phyloP scores from a whole-genome alignment of 2,888 invertebrate species.

The Dioctria rufipes region DNA sequence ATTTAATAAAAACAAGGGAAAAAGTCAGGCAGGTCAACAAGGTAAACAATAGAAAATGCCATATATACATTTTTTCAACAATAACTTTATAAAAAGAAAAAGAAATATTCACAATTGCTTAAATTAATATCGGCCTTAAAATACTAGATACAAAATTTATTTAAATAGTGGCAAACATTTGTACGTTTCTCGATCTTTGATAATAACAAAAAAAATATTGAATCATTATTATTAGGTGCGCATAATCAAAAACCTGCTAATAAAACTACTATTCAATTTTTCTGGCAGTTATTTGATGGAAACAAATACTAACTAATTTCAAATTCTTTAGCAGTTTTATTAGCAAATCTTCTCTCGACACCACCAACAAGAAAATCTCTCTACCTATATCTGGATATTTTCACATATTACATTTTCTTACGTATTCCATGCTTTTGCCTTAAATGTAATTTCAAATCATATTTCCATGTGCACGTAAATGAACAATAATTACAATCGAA shows the following conservation, averaged over 20 bases:
- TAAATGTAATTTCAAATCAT: constrained; percentile 70
- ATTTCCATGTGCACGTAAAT: constrained; percentile 71
- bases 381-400: background rate
- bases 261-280: too few species aligned
- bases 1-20: background rate
- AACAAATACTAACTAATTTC: constrained; percentile 18
- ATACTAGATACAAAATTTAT: constrained; percentile 41
- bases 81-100: constrained; percentile 50
- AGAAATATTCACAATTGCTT: constrained; percentile 32
- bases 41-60: constrained; percentile 49
- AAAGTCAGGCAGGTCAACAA: background rate
- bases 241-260: too few species aligned
- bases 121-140: constrained; percentile 23
- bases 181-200: constrained; percentile 27
- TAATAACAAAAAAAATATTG: too few species aligned
- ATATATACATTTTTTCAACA: constrained; percentile 46
- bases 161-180: constrained; percentile 34
- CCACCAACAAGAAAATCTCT: background rate
- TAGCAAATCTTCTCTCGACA: constrained; percentile 5
- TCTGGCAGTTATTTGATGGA: too few species aligned
- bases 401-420: constrained; percentile 68
- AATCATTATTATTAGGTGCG: too few species aligned
- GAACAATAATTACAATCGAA: constrained; percentile 70
- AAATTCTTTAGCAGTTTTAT: constrained; percentile 19
- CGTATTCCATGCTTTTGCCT: constrained; percentile 71